Percentiles rank a stretch among this genome's conserved stretches.
Evolutionary conservation across 2,797 vertebrate genomes (phyloP).

Genomic region (Eupleurogrammus muticus): DNA sequence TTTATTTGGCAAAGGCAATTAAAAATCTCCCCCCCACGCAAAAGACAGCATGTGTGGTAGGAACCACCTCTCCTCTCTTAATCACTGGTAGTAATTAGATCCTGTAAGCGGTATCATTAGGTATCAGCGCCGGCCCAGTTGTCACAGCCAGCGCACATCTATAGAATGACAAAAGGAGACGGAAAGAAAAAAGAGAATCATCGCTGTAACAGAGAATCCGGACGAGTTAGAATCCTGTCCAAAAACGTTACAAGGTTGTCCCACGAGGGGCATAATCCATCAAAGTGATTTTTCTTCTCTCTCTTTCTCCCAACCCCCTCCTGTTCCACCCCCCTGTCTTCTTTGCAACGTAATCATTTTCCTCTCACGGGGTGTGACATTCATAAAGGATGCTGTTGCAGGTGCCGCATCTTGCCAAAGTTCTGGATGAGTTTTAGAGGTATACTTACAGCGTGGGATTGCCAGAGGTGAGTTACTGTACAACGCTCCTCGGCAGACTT

Average conservation of each 20-base stretch:
- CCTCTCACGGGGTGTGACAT: conserved; percentile 85
- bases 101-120: conserved; percentile 79
- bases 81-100: conserved; percentile 83
- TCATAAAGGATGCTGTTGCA: conserved; percentile 83
- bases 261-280: conserved; percentile 85
- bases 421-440: conserved; percentile 75
- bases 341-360: conserved; percentile 89
- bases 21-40: conserved; percentile 66
- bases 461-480: conserved; percentile 64
- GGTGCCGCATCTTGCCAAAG: conserved; percentile 76
- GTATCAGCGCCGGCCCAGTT: conserved; percentile 67
- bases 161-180: conserved; percentile 70
- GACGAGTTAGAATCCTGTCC: conserved; percentile 78
- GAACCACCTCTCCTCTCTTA: conserved; percentile 74
- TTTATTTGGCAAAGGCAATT: conserved; percentile 80
- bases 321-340: conserved; percentile 71
- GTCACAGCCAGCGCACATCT: conserved; percentile 64
- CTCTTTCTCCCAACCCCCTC: conserved; percentile 52
- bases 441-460: conserved; percentile 59
- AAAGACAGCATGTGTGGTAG: conserved; percentile 70
- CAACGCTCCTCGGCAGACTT: conserved; percentile 49
- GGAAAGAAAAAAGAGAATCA: conserved; percentile 56
- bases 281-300: conserved; percentile 84
- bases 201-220: conserved; percentile 59
- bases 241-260: conserved; percentile 89